A percentile compares a stretch with the other conserved stretches of the same genome.
These are phyloP conservation scores for Trichomalopsis sarcophagae DNA, from an alignment of 1,140 invertebrate species.

Conservation along the genomic window DNA sequence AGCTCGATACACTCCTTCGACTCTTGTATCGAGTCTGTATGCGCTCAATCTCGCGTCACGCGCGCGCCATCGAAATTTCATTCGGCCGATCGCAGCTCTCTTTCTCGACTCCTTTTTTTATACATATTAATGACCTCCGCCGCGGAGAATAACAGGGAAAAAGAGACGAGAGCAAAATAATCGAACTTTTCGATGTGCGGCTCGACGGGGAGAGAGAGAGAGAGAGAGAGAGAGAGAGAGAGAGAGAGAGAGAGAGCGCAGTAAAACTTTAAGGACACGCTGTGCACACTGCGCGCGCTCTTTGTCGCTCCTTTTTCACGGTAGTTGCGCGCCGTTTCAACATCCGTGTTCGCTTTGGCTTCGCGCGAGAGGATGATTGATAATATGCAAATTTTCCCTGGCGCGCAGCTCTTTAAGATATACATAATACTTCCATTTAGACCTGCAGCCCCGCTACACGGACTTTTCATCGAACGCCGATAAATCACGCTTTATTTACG, in stretches of 20 bases:
- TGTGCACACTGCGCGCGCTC: background rate
- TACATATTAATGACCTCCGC: background rate
- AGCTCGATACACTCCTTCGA: too few species aligned
- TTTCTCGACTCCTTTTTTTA: constrained; percentile 2
- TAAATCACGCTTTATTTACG: background rate
- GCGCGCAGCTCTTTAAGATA: constrained; percentile 25
- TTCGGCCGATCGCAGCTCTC: background rate
- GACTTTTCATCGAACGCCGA: background rate
- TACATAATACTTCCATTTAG: constrained; percentile 38
- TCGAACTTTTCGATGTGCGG: background rate
- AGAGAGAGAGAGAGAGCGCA: background rate
- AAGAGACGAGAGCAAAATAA: background rate
- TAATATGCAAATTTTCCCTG: constrained; percentile 9
- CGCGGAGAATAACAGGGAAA: background rate
- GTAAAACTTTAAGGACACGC: background rate
- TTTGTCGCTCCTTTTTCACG: constrained; percentile 14
- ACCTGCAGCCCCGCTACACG: background rate
- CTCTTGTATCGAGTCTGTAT: background rate
- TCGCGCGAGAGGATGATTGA: constrained; percentile 21
- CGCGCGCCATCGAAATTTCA: constrained; percentile 21
- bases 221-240: too few species aligned
- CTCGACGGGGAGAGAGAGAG: background rate
- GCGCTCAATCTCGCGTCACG: constrained; percentile 6
- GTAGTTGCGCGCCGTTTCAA: constrained; percentile 13
- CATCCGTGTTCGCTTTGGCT: constrained; percentile 5